Percentiles rank a stretch among this genome's conserved stretches.
These are phyloP conservation scores for Drosophila lutescens DNA, from an alignment of 2,888 invertebrate genomes.

Conservation along the genomic window DNA sequence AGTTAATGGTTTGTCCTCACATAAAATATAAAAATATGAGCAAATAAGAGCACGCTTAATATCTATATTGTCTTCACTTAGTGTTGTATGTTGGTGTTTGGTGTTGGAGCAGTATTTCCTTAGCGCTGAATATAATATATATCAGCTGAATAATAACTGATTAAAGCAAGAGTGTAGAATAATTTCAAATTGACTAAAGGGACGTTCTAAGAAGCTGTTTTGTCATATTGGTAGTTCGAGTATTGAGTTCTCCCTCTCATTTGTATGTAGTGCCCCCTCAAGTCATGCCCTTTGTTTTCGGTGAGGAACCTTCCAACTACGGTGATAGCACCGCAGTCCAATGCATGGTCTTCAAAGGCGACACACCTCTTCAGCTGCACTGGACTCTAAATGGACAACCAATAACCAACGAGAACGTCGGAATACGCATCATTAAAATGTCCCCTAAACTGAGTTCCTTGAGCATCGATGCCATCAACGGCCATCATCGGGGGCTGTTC, in stretches of 20 bases:
- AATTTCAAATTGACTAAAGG: neutral
- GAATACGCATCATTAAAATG: constrained; percentile 86
- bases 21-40: constrained; percentile 6
- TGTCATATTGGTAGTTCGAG: neutral
- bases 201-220: neutral
- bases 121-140: neutral
- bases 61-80: constrained; percentile 18
- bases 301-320: constrained; percentile 90
- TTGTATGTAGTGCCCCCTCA: constrained; percentile 88
- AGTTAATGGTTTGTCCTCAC: constrained; percentile 86
- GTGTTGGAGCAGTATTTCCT: constrained; percentile 47
- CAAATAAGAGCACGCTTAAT: constrained; percentile 45
- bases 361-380: constrained; percentile 90
- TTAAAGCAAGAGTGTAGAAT: neutral
- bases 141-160: neutral
- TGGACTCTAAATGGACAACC: constrained; percentile 90
- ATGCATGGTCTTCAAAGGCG: constrained; percentile 92
- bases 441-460: constrained; percentile 88
- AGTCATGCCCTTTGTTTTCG: constrained; percentile 91
- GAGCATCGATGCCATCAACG: constrained; percentile 90
- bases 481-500: constrained; percentile 90
- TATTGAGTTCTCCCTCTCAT: neutral
- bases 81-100: constrained; percentile 48
- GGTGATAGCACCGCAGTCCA: constrained; percentile 91
- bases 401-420: constrained; percentile 85